Base-by-base conservation (phyloP, 2,113 vertebrate genomes). In the Quiscalus mexicanus region DNA sequence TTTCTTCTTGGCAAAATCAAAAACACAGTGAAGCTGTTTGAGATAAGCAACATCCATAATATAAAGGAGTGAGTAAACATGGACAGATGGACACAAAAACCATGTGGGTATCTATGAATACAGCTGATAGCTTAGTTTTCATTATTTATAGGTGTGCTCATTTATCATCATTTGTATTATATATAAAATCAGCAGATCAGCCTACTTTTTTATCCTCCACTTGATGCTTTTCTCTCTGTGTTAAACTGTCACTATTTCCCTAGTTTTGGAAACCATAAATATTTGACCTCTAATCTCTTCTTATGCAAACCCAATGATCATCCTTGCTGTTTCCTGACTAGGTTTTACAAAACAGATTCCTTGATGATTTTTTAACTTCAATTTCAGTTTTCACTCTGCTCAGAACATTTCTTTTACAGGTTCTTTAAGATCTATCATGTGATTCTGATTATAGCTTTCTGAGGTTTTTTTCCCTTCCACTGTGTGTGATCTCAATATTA, bases 1-100 rank as follows among this genome's bases (percentile, higher is more conserved):
- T 35, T 97, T 95, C 62, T 86, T 90, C 68, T 89, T 58, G 84
- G 49, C 13, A 92, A 89, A 93, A 78, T 59, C 78, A 74, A 94
- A 94, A 86, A 93, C 35, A 89, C 5, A 86, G 15, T 94, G 68
- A 93, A 91, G 31, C 84, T 73, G 92, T 90, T 71, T 92, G 52
- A 93, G 69, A 94, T 49, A 73, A 83, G 62, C 24, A 55, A 91
- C 63, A 93, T 41, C 17, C 14, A 52, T 44, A 52, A 65, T 39
- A 77, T 63, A 84, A 64, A 78, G 25, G 25, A 63, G 9, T n/a
- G 18, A 19, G 35, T 81, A 84, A 76, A 44, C 17, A 60, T 87
- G 49, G 49, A 50, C 31, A 82, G n/a, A 52, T 35, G 23, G 15
- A 53, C 49, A 78, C 14, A 82, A 69, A 87, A 92, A 2, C 0